Conservation (phyloP, 2,113 vertebrate species). For the Phalacrocorax aristotelis region DNA sequence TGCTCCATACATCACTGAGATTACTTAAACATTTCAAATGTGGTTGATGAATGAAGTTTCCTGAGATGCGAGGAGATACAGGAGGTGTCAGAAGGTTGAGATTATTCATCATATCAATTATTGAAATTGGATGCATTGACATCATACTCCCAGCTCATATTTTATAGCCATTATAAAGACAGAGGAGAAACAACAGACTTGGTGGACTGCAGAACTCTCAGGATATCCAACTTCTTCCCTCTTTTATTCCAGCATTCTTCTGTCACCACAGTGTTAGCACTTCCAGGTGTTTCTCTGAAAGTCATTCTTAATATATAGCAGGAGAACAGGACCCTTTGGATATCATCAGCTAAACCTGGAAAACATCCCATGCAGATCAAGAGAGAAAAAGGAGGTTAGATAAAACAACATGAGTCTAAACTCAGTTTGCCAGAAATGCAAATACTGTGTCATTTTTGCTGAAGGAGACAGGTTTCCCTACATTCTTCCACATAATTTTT, state of each 20-base stretch:
- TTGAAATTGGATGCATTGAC: constrained; percentile 93
- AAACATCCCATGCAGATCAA: not conserved
- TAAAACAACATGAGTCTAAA: not conserved
- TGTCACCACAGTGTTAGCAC: not conserved
- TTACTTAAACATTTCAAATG: constrained; percentile 91
- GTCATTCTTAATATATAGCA: not conserved
- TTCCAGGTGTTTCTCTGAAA: not conserved
- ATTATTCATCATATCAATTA: constrained; percentile 98
- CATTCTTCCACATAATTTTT: not conserved
- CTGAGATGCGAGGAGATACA: constrained; percentile 81
- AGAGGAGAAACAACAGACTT: constrained; percentile 79
- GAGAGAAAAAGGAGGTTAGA: not conserved
- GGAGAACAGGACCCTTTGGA: not conserved
- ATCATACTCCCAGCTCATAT: constrained; percentile 87
- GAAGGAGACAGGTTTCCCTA: not conserved
- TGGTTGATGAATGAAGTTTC: constrained; percentile 91
- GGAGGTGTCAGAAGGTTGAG: constrained; percentile 89
- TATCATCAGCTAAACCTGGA: not conserved
- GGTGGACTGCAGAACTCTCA: constrained; percentile 53
- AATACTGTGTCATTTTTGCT: not conserved
- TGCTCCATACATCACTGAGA: constrained; percentile 88
- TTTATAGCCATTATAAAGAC: constrained; percentile 84
- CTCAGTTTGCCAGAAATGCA: not conserved
- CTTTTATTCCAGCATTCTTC: not conserved
- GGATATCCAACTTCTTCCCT: constrained; percentile 44